Conservation (phyloP, 2,113 vertebrate species). For the Chionis minor region DNA sequence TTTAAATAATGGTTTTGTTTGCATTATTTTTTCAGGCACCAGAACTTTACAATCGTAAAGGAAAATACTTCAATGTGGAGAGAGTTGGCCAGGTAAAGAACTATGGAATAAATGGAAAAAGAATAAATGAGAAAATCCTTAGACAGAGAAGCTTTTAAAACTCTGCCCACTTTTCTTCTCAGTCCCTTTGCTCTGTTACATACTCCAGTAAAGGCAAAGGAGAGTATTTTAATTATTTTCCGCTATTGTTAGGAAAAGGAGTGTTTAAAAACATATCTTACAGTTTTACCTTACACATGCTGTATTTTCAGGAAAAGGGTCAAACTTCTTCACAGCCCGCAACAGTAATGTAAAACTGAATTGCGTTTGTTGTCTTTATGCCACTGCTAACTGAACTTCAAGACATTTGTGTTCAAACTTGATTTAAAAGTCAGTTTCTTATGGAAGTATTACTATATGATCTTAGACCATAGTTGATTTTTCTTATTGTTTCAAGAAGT, state of each 20-base stretch:
- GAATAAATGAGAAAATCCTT: background rate
- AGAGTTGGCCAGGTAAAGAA: constrained; percentile 91
- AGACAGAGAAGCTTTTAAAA: background rate
- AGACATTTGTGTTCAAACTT: background rate
- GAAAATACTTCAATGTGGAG: constrained; percentile 98
- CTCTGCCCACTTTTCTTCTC: background rate
- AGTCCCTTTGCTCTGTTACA: background rate
- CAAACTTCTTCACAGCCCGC: background rate
- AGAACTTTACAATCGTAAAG: constrained; percentile 95
- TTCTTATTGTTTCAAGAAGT: background rate
- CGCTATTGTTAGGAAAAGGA: background rate
- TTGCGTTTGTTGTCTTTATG: background rate
- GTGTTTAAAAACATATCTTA: background rate
- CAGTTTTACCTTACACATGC: background rate
- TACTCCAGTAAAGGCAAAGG: background rate
- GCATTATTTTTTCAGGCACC: constrained; percentile 82
- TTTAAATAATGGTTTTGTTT: background rate
- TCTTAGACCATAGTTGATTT: background rate
- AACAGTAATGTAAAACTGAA: background rate
- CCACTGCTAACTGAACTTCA: background rate
- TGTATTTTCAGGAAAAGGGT: background rate
- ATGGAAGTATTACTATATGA: background rate
- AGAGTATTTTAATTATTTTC: background rate
- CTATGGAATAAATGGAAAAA: background rate
- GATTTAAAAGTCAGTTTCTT: background rate